Evolutionary conservation across 1,140 invertebrate species (phyloP).

Genomic region (Acyrthosiphon pisum): DNA sequence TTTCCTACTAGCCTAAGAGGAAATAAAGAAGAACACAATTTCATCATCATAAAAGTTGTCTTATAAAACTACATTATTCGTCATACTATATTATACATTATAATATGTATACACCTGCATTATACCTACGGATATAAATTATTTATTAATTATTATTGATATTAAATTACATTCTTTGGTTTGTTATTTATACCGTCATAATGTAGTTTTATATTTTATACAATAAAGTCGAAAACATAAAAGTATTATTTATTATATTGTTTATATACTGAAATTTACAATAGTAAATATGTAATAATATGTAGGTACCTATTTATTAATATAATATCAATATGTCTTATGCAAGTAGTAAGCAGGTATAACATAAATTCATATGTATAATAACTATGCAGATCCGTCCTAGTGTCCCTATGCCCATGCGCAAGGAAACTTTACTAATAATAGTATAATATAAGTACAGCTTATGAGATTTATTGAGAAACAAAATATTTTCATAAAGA

Average conservation of each 20-base stretch:
- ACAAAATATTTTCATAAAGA: too few relatives aligned
- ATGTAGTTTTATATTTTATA: neutral
- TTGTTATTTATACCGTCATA: neutral
- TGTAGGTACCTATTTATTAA: neutral
- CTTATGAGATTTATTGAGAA: neutral
- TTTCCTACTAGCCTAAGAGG: neutral
- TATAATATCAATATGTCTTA: neutral
- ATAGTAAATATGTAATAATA: neutral
- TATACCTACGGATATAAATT: neutral
- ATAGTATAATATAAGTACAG: neutral
- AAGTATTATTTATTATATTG: conserved; percentile 2
- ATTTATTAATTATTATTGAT: neutral
- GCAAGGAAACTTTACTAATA: neutral
- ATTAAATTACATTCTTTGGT: neutral
- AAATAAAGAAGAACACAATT: neutral
- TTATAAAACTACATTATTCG: neutral
- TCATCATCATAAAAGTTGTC: neutral
- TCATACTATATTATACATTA: neutral
- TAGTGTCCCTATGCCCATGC: neutral
- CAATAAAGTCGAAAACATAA: neutral
- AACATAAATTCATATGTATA: neutral
- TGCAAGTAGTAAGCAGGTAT: neutral
- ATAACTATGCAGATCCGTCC: neutral
- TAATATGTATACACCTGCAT: too few relatives aligned
- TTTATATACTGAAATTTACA: neutral